Conservation (phyloP, 2,888 invertebrate genomes). For the Plutella xylostella region DNA sequence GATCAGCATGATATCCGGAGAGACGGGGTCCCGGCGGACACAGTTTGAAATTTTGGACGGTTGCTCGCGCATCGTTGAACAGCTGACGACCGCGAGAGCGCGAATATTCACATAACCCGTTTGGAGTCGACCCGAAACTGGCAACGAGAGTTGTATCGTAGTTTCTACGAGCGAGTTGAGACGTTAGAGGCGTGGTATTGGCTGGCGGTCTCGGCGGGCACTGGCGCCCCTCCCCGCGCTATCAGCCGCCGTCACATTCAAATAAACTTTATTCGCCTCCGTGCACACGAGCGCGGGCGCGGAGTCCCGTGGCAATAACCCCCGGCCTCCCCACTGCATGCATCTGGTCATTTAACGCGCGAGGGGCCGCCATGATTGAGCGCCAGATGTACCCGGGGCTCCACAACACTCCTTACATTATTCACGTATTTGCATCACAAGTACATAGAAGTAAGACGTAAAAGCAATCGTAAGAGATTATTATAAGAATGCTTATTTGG, state of each 20-base stretch:
- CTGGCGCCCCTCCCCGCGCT: slow-evolving; percentile 52
- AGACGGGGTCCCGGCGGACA: slow-evolving; percentile 25
- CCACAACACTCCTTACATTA: neutral
- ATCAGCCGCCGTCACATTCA: slow-evolving; percentile 53
- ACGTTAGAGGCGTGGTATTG: slow-evolving; percentile 35
- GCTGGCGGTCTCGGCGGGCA: slow-evolving; percentile 29
- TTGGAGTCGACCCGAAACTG: too few species aligned
- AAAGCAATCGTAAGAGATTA: too few species aligned
- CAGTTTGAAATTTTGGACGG: slow-evolving; percentile 53
- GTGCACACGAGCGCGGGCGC: slow-evolving; percentile 54
- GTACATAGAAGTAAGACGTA: too few species aligned
- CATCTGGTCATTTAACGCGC: slow-evolving; percentile 61
- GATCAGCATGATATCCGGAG: slow-evolving; percentile 55
- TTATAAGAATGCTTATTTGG: too few species aligned
- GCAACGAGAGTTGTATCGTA: neutral
- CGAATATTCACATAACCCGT: slow-evolving; percentile 18
- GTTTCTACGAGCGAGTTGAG: slow-evolving; percentile 21
- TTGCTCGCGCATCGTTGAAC: slow-evolving; percentile 51
- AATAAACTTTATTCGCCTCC: slow-evolving; percentile 66
- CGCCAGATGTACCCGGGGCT: slow-evolving; percentile 23
- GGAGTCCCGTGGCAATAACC: slow-evolving; percentile 63
- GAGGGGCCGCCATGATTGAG: slow-evolving; percentile 50
- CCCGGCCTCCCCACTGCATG: slow-evolving; percentile 55
- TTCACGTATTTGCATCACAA: slow-evolving; percentile 1
- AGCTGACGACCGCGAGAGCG: slow-evolving; percentile 9